Evolutionary conservation across 1,140 invertebrate genomes (phyloP).

Genomic region (Stegodyphus dumicola): DNA sequence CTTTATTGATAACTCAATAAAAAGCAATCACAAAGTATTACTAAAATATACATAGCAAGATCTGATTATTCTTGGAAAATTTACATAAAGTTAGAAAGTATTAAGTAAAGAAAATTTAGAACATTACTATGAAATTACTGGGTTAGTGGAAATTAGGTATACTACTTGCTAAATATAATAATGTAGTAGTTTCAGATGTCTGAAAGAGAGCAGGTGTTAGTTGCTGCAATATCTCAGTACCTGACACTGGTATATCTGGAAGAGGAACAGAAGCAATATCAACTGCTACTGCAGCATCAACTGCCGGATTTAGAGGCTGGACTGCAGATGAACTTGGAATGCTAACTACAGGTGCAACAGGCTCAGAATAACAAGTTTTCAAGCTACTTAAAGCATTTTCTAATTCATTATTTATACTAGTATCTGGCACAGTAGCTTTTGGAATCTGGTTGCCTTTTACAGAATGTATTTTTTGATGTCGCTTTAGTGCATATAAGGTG

Average conservation of each 20-base stretch:
- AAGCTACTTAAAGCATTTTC: not conserved
- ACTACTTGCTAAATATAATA: not conserved
- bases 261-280: not conserved
- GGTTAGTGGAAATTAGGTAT: not conserved
- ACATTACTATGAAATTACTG: too few relatives aligned
- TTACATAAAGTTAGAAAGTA: too few relatives aligned
- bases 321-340: not conserved
- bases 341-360: not conserved
- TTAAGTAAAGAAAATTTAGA: too few relatives aligned
- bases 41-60: too few relatives aligned
- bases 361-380: not conserved
- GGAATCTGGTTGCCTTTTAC: not conserved
- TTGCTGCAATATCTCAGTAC: not conserved
- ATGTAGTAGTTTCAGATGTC: not conserved
- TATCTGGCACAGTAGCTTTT: not conserved
- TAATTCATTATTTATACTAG: not conserved
- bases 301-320: not conserved
- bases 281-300: not conserved
- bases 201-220: not conserved
- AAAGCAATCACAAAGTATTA: too few relatives aligned
- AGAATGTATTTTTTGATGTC: conserved; percentile 67
- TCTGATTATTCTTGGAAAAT: too few relatives aligned
- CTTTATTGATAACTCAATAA: too few relatives aligned
- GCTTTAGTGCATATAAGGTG: conserved; percentile 69
- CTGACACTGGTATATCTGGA: not conserved